Conservation (phyloP, 2,888 invertebrate genomes). For the Boloria selene region DNA sequence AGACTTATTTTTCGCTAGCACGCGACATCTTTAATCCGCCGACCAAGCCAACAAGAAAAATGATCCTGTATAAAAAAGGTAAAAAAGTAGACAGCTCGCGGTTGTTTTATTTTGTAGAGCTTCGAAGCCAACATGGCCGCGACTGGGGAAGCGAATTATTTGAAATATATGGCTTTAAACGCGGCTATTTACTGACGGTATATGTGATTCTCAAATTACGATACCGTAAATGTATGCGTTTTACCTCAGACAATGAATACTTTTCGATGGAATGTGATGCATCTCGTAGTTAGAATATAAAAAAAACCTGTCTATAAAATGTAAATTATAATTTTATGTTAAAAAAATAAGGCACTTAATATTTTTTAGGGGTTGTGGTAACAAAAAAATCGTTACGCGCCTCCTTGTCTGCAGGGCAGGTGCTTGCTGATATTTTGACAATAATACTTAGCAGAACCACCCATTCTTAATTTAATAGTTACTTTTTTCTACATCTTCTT, state of each 20-base stretch:
- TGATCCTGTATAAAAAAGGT: constrained; percentile 80
- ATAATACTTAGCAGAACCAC: constrained; percentile 78
- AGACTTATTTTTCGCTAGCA: constrained; percentile 49
- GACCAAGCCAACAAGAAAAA: constrained; percentile 76
- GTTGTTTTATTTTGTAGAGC: constrained; percentile 77
- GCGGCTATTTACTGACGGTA: constrained; percentile 6
- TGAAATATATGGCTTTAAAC: constrained; percentile 53
- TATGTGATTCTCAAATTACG: constrained; percentile 55
- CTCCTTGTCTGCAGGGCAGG: constrained; percentile 73
- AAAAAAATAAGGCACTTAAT: constrained; percentile 21
- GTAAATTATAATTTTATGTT: too few relatives aligned
- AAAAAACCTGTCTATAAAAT: too few relatives aligned
- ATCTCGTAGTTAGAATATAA: not conserved
- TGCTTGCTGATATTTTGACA: constrained; percentile 79
- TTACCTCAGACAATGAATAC: not conserved
- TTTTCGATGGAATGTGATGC: not conserved
- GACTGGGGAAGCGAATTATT: constrained; percentile 71
- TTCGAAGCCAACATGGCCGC: constrained; percentile 77
- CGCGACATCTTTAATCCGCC: constrained; percentile 60
- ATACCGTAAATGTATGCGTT: constrained; percentile 12
- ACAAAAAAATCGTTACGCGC: constrained; percentile 62
- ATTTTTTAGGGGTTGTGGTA: constrained; percentile 16
- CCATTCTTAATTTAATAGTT: constrained; percentile 69
- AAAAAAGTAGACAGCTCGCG: constrained; percentile 67
- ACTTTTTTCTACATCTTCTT: constrained; percentile 61